Evolutionary conservation across 2,113 vertebrate species (phyloP).

Genomic region (Cryptotis parvus): DNA sequence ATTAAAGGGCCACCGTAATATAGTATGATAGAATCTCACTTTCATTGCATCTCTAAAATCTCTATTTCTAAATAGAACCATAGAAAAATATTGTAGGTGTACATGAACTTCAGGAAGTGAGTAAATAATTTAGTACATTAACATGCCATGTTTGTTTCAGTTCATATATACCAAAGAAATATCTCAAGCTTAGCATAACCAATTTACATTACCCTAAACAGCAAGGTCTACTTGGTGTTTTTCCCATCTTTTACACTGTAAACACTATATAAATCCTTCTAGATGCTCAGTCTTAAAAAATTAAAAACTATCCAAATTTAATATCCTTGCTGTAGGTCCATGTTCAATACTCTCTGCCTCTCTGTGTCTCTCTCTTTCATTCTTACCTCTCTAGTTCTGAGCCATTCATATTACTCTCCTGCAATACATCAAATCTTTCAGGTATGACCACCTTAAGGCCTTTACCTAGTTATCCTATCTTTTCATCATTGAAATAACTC

Average conservation of each 20-base stretch:
- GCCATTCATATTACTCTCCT: not conserved
- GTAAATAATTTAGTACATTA: not conserved
- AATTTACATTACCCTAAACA: not conserved
- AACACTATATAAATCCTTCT: not conserved
- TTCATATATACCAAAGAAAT: not conserved
- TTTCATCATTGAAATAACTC: not conserved
- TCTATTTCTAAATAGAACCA: not conserved
- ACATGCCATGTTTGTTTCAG: not conserved
- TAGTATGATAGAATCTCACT: not conserved
- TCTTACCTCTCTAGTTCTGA: no score
- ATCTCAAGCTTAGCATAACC: not conserved
- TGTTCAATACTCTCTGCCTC: not conserved
- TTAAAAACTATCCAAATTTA: not conserved
- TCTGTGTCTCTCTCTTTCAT: not conserved
- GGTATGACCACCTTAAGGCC: not conserved
- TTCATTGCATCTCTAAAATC: not conserved
- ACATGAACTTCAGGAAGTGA: not conserved
- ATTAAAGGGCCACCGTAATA: not conserved
- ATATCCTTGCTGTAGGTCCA: not conserved
- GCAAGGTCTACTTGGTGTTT: not conserved
- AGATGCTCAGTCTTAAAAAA: constrained; percentile 18
- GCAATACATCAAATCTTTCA: not conserved
- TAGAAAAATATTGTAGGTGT: not conserved
- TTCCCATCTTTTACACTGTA: not conserved
- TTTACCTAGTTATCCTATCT: not conserved